A percentile compares a stretch with the other conserved stretches of the same genome.
These are phyloP conservation scores for Blastobasis adustella DNA, from an alignment of 2,888 invertebrate species.

Conservation along the genomic window DNA sequence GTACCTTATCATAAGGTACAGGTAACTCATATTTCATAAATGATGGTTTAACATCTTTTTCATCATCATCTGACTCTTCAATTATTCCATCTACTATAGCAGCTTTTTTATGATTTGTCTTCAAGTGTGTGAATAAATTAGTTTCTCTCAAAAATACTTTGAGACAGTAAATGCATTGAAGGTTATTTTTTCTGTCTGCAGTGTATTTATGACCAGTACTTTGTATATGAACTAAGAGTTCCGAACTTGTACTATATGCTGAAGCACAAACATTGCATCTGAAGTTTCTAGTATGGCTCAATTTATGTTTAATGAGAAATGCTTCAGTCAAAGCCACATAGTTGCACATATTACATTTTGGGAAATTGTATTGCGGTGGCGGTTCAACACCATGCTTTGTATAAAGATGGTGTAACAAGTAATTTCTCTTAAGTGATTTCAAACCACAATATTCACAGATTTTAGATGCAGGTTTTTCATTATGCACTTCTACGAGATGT, in stretches of 20 bases:
- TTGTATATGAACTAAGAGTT: constrained; percentile 69
- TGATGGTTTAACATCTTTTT: constrained; percentile 9
- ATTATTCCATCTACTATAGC: constrained; percentile 80
- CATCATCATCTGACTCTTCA: constrained; percentile 71
- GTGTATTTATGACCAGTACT: constrained; percentile 71
- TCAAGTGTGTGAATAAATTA: constrained; percentile 82
- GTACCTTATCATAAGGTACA: constrained; percentile 37
- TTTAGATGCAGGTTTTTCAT: constrained; percentile 83
- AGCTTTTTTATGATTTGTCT: constrained; percentile 77
- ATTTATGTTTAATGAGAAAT: constrained; percentile 81
- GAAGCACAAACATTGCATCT: constrained; percentile 74
- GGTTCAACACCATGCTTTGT: constrained; percentile 86
- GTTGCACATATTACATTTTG: constrained; percentile 84
- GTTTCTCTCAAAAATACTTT: constrained; percentile 81
- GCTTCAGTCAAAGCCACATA: constrained; percentile 84
- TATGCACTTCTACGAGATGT: constrained; percentile 87
- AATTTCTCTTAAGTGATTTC: constrained; percentile 81
- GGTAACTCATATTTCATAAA: constrained; percentile 48
- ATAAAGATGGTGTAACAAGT: constrained; percentile 85
- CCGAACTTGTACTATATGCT: constrained; percentile 56
- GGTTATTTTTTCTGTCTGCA: constrained; percentile 55
- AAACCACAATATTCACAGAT: constrained; percentile 92
- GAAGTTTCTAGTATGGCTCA: constrained; percentile 71
- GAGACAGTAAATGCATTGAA: constrained; percentile 83
- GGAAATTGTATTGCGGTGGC: constrained; percentile 81